A percentile compares a stretch with the other conserved stretches of the same genome.
phyloP scores from a whole-genome alignment of 2,888 invertebrate species.

The Siphlonurus alternatus region DNA sequence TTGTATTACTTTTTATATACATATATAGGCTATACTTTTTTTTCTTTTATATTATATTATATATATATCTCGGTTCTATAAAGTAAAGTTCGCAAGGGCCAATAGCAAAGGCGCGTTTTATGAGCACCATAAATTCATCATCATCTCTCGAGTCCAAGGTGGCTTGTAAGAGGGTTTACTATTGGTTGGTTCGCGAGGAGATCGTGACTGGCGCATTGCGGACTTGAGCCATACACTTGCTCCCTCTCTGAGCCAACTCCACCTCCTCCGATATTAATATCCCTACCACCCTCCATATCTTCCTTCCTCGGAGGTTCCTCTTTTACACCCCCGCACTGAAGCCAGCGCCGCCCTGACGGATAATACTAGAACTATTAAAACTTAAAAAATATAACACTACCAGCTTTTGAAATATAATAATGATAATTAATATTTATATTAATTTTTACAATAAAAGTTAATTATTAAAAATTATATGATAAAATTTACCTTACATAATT shows the following conservation, averaged over 20 bases:
- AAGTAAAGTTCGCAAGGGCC: neutral
- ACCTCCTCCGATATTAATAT: neutral
- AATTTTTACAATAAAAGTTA: no score
- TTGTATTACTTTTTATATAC: neutral
- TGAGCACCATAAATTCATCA: constrained; percentile 4
- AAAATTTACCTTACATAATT: no score
- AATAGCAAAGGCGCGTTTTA: constrained; percentile 1
- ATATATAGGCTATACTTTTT: neutral
- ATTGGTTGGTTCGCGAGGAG: neutral
- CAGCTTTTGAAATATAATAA: no score
- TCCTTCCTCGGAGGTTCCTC: neutral
- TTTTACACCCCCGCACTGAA: neutral
- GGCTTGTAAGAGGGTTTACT: neutral
- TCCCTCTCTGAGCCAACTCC: neutral
- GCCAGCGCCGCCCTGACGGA: constrained; percentile 1
- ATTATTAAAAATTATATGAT: no score
- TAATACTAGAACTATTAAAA: no score
- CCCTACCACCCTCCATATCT: neutral
- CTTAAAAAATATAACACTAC: no score
- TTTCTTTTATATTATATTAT: neutral
- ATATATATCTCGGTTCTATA: no score
- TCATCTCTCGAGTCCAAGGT: constrained; percentile 1
- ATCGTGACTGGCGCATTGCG: constrained; percentile 1
- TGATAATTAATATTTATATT: no score
- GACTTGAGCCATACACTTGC: neutral